phyloP scores from a whole-genome alignment of 2,797 vertebrate species.

The Aulostomus chinensis region DNA sequence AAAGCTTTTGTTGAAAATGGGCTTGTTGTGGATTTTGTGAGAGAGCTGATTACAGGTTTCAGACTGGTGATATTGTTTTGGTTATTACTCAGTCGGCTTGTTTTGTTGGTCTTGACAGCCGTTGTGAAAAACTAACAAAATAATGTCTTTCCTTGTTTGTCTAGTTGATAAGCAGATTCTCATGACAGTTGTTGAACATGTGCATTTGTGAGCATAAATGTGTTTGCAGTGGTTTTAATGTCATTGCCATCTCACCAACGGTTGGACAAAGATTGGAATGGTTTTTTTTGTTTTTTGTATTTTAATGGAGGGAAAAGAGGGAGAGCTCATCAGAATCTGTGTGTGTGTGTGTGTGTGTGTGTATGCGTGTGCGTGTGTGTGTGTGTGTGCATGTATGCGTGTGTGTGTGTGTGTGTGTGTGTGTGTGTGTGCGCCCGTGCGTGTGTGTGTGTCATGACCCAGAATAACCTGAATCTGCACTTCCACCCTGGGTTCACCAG shows the following conservation, averaged over 20 bases:
- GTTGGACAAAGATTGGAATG: conserved; percentile 27
- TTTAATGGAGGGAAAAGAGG: conserved; percentile 44
- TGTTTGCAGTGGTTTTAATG: conserved; percentile 31
- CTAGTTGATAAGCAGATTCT: conserved; percentile 27
- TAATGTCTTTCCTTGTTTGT: conserved; percentile 10
- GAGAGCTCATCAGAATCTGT: conserved; percentile 1
- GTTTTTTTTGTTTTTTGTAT: conserved; percentile 12
- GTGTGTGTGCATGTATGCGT: too few species aligned
- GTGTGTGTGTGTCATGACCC: too few species aligned
- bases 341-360: too few species aligned
- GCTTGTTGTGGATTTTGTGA: conserved; percentile 23
- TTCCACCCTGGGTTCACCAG: too few species aligned
- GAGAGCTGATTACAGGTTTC: conserved; percentile 29
- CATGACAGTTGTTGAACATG: conserved; percentile 41
- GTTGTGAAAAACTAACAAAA: conserved; percentile 42
- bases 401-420: too few species aligned
- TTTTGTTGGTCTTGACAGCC: conserved; percentile 48
- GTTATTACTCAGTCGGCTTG: conserved; percentile 36
- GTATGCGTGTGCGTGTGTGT: too few species aligned
- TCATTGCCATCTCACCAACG: conserved; percentile 33
- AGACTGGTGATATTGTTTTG: conserved; percentile 42
- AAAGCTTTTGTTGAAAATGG: conserved; percentile 26
- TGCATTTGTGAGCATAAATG: conserved; percentile 49
- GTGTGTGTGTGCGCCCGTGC: too few species aligned
- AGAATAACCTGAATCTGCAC: too few species aligned